Base-by-base conservation (phyloP, 2,113 vertebrate species). In the Rhizomys pruinosus region DNA sequence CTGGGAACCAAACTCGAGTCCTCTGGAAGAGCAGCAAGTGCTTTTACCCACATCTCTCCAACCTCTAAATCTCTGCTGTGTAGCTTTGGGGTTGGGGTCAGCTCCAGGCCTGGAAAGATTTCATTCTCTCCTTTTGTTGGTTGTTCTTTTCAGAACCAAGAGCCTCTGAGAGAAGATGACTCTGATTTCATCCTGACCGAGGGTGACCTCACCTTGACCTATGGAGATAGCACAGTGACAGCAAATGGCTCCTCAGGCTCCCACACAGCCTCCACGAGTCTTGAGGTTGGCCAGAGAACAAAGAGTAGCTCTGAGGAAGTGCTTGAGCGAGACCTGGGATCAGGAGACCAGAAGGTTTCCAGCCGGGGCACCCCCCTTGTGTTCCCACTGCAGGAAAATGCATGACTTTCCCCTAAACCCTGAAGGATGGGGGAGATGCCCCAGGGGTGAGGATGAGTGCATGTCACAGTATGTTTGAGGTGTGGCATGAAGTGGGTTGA, bases 381-480 rank as follows among this genome's bases (percentile, higher is more conserved):
- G 84, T 99, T 99, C 98, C 99, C 99, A 96, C 98, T 99, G 78
- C 99, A 99, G 97, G 99, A 99, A 95, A 98, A 99, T 84, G 98
- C 98, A 90, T 99, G 98, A 99, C 93, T 92, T 69, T 44, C 8
- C 89, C 87, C 84, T 85, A 94, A 91, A 88, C 94, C 77, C 89
- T 89, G 95, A 97, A 91, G 94, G 52, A 92, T 88, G 84, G 89
- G 66, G 91, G 93, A 32, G 91, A 88, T 94, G 94, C 94, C 39
- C 52, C 19, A n/a, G 37, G 94, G 86, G 93, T 96, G 95, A 97
- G 96, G 96, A 96, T 95, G 92, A 96, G 93, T 96, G 29, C 55
- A 90, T 96, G 94, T 93, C 97, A 95, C 95, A 91, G 84, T 97
- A 89, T 95, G 71, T 97, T 96, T 95, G 97, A 98, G 96, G 93